phyloP scores from a whole-genome alignment of 2,888 invertebrate genomes.

The Orthosia gothica region DNA sequence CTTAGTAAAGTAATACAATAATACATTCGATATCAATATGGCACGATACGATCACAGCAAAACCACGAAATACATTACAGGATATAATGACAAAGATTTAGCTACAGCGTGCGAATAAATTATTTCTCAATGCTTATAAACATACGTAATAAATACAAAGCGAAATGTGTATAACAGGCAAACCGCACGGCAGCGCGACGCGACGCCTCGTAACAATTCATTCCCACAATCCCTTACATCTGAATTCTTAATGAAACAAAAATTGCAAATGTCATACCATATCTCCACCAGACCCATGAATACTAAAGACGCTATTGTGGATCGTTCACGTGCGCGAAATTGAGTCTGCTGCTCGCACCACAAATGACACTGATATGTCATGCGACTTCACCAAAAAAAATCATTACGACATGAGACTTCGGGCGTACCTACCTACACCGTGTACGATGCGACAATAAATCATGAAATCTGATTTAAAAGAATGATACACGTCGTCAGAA shows the following conservation, averaged over 20 bases:
- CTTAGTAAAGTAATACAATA: background rate
- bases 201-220: conserved; percentile 78
- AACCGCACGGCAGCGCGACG: conserved; percentile 54
- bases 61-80: background rate
- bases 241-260: conserved; percentile 91
- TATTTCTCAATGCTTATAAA: conserved; percentile 35
- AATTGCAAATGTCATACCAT: conserved; percentile 89
- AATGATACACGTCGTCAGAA: conserved; percentile 91
- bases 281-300: conserved; percentile 88
- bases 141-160: conserved; percentile 49
- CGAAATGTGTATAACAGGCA: conserved; percentile 44
- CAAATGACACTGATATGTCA: conserved; percentile 86
- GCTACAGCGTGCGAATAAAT: conserved; percentile 29
- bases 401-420: conserved; percentile 54
- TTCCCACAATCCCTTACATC: conserved; percentile 87
- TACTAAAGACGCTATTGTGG: conserved; percentile 90
- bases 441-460: conserved; percentile 82
- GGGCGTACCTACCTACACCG: conserved; percentile 48
- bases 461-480: conserved; percentile 88
- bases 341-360: conserved; percentile 84
- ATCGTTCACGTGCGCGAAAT: conserved; percentile 86
- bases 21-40: background rate
- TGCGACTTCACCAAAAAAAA: conserved; percentile 74
- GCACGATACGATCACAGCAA: background rate
- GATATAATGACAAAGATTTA: conserved; percentile 19